These are phyloP conservation scores for Sphaerophoria rueppellii DNA, from an alignment of 2,888 invertebrate genomes.

Conservation along the genomic window DNA sequence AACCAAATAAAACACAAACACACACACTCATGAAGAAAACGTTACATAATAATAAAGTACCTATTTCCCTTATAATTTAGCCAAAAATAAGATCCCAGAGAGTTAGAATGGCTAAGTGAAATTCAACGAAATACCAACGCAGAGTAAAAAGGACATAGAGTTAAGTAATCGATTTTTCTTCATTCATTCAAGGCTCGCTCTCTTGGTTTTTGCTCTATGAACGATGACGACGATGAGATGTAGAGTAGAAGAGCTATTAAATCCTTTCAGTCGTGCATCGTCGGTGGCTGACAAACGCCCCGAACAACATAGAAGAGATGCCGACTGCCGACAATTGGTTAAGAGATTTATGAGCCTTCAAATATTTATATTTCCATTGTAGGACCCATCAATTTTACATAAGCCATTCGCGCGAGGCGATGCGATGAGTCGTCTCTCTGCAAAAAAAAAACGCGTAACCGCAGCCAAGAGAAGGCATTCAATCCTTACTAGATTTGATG, in stretches of 20 bases:
- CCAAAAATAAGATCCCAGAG: constrained; percentile 9
- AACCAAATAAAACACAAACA: background rate
- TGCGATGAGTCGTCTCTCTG: no score
- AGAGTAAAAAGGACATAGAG: constrained; percentile 32
- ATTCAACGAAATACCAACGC: constrained; percentile 50
- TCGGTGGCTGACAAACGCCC: background rate
- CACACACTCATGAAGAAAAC: background rate
- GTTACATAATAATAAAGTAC: background rate
- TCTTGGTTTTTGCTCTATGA: constrained; percentile 8
- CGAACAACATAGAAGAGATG: background rate
- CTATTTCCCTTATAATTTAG: constrained; percentile 47
- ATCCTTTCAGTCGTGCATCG: constrained; percentile 26
- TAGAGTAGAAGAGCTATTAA: constrained; percentile 49
- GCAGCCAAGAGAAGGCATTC: no score
- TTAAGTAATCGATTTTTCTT: constrained; percentile 59
- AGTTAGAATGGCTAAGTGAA: constrained; percentile 58
- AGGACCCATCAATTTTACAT: constrained; percentile 61
- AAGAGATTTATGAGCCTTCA: constrained; percentile 73
- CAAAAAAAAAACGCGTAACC: no score
- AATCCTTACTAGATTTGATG: constrained; percentile 20
- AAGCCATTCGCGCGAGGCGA: constrained; percentile 1
- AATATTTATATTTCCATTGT: constrained; percentile 72
- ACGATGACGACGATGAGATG: background rate
- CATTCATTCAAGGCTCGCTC: constrained; percentile 13
- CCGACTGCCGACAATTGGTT: constrained; percentile 29